Evolutionary conservation across 2,888 invertebrate species (phyloP).

Genomic region (Macropis europaea): DNA sequence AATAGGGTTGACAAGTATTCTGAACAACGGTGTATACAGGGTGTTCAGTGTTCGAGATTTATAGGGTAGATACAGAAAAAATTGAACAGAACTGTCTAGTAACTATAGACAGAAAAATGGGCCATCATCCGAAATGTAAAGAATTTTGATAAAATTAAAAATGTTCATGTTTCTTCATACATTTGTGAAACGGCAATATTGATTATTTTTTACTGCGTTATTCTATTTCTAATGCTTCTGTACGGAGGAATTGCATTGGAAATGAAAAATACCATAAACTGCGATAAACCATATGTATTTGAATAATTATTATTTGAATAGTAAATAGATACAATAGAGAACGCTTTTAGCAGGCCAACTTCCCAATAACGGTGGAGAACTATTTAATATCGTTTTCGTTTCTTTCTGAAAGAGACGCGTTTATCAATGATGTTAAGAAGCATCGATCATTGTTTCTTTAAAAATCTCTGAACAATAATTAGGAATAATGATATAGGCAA

Average conservation of each 20-base stretch:
- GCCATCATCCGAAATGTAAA: no score
- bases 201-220: not conserved
- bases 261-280: constrained; percentile 10
- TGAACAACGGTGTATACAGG: no score
- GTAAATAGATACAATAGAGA: constrained; percentile 76
- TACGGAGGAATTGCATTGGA: not conserved
- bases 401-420: constrained; percentile 34
- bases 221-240: not conserved
- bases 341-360: constrained; percentile 73
- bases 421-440: constrained; percentile 48
- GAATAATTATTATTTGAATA: constrained; percentile 74
- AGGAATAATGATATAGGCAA: constrained; percentile 50
- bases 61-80: no score
- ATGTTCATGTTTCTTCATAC: no score
- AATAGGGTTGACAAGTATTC: no score
- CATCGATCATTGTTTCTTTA: constrained; percentile 19
- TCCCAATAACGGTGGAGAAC: constrained; percentile 58
- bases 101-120: no score
- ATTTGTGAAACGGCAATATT: no score
- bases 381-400: constrained; percentile 45
- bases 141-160: no score
- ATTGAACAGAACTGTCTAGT: no score
- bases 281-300: constrained; percentile 76
- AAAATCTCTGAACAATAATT: constrained; percentile 51
- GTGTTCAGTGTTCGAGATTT: no score